Base-by-base conservation (phyloP, 2,888 invertebrate species). In the Andrena camellia region DNA sequence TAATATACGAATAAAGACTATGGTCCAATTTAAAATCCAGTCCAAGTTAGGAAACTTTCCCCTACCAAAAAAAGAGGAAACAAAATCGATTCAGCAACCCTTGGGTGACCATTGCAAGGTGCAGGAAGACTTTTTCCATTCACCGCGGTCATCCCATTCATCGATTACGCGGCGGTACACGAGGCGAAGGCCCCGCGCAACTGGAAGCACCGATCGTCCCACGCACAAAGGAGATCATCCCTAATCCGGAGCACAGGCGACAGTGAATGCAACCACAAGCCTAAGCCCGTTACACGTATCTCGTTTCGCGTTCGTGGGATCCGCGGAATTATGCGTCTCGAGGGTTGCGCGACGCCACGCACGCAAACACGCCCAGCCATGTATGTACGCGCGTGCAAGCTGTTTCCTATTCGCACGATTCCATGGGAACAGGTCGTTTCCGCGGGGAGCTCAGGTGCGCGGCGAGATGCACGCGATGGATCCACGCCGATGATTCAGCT, bases 401-500 rank as follows among this genome's bases (percentile, higher is more conserved):
- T 20, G 60, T 71, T 70, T 84, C 76, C 72, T 71, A 69, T 83
- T 88, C 70, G 67, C 86, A 67, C 78, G 71, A 68, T 42, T 77
- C 76, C 80, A 66, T 63, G 76, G 71, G 86, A 83, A 88, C 83
- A 78, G 69, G 79, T 79, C 70, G 68, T 79, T 86, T 86, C 86
- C 86, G 83, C 68, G 62, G 78, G 62, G 86, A 70, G 71, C 54
- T 75, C 78, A 86, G 78, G 73, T 82, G 86, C 78, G 66, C 62
- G 59, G 31, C 29, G 33, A 2, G 23, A 17, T 6, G 26, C 35
- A 26, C 20, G 60, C 62, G 62, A 69, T 42, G 54, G 50, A 64
- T 74, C 70, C 76, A 48, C 31, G 35, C 3, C 50, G 60, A 85
- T 87, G 86, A 87, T 85, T 87, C 86, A 87, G 86, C 86, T 67